Evolutionary conservation across 2,888 invertebrate species (phyloP), one percentile per base, ranked within the genome.

Genomic region (Hyppa rectilinea): DNA sequence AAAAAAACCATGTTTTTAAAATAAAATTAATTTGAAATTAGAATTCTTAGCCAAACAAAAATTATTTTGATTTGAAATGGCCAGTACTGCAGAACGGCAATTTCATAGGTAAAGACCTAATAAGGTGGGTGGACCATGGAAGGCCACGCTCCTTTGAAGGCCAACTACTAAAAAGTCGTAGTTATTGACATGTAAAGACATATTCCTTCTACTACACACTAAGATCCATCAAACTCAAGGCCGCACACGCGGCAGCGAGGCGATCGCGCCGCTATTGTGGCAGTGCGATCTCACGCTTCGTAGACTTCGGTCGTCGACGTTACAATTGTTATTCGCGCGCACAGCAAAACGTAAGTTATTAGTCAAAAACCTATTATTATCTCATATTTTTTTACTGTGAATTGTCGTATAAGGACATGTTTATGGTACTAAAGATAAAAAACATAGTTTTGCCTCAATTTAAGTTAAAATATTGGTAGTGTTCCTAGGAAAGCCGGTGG

Each of bases 401-500:
- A 78, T 82, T 80, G 67, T 80, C 45, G 31, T 80, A 75, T 74
- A 73, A 55, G 36, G 53, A 55, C 36, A 12, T 55, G 36, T 10
- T 36, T 55, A 23, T 55, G 34, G 53, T 34, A 53, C 53, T 55
- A 36, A 23, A 23, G 53, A 55, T 9, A 55, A 55, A 55, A 55
- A 36, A 36, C 1, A 36, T 23, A 36, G 14, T 55, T 55, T 55
- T 36, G 34, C 23, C 14, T 36, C 36, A 2, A 36, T 23, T 36
- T 55, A 12, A 34, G 23, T 36, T 36, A 55, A 55, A 55, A 55
- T 36, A 55, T 36, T 14, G 23, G 36, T 36, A 55, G 36, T 80
- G 71, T 82, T 85, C 76, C 78, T 68, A 83, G 38, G 77, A 82
- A 76, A 68, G 82, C 75, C 79, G 68, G 67, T 78, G 73, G 82